Conservation (phyloP, 2,797 vertebrate species). For the Premnoplex brunnescens region DNA sequence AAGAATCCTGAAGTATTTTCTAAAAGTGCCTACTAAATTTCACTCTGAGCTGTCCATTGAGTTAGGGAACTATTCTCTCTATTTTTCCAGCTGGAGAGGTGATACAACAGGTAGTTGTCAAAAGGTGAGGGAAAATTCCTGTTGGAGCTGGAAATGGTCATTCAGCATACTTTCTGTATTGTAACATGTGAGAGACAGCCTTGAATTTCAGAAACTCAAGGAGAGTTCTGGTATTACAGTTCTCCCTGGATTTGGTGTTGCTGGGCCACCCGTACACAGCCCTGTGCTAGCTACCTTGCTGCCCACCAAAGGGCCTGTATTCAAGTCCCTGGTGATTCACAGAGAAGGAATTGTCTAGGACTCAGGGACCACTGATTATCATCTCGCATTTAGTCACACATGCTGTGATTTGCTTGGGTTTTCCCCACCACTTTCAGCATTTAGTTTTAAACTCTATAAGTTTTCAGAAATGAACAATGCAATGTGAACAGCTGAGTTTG, state of each 20-base stretch:
- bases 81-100: background rate
- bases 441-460: background rate
- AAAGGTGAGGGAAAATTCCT: background rate
- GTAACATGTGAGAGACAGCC: background rate
- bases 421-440: background rate
- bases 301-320: background rate
- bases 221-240: background rate
- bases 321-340: background rate
- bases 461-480: background rate
- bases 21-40: conserved; percentile 17
- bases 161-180: background rate
- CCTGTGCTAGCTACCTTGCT: background rate
- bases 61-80: background rate
- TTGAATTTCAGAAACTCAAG: background rate
- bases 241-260: fast-evolving
- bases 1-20: background rate
- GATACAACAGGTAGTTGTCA: background rate
- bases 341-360: background rate
- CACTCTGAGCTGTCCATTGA: background rate
- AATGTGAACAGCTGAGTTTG: background rate
- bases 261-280: background rate
- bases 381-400: background rate
- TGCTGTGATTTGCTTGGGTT: background rate
- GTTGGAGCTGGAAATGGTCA: background rate
- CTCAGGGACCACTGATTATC: background rate